Percentiles rank a stretch among this genome's conserved stretches.
Conservation (phyloP, 2,113 vertebrate species). For the Nannobrachium achirus region DNA sequence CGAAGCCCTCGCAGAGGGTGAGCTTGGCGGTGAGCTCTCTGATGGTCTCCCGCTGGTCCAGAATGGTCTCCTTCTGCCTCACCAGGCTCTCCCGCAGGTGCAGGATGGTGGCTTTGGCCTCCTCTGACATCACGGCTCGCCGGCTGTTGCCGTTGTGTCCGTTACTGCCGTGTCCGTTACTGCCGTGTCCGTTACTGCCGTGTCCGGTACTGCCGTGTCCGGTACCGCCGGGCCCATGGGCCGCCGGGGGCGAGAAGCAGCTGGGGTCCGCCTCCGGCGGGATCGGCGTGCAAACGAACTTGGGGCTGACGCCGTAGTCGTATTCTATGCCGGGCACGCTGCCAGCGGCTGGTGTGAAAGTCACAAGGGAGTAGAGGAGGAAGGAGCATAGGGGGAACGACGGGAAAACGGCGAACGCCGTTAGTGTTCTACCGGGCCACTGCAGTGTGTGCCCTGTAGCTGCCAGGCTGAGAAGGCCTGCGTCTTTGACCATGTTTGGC, state of each 20-base stretch:
- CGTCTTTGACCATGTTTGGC: constrained; percentile 66
- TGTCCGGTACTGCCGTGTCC: constrained; percentile 58
- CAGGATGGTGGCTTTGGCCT: constrained; percentile 84
- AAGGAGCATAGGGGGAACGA: constrained; percentile 43
- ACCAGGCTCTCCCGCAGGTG: constrained; percentile 84
- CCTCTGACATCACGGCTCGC: constrained; percentile 75
- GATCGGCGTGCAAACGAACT: constrained; percentile 83
- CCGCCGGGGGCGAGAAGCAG: constrained; percentile 73
- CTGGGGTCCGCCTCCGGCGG: constrained; percentile 81
- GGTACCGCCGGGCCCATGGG: constrained; percentile 54
- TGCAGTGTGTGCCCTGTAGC: constrained; percentile 24
- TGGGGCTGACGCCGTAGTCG: constrained; percentile 76
- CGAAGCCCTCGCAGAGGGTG: constrained; percentile 81
- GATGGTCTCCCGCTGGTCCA: constrained; percentile 85
- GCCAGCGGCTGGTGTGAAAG: constrained; percentile 49
- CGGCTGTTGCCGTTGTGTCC: constrained; percentile 49
- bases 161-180: constrained; percentile 25
- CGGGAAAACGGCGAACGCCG: constrained; percentile 20
- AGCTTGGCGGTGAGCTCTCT: constrained; percentile 84
- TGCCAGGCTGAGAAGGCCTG: constrained; percentile 50
- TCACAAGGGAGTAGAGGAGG: constrained; percentile 64
- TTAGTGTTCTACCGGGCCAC: constrained; percentile 25
- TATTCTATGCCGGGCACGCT: constrained; percentile 66
- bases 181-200: constrained; percentile 28
- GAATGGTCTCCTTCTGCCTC: constrained; percentile 84